These are phyloP conservation scores for Calliphora vicina DNA, from an alignment of 1,140 invertebrate genomes.

Conservation along the genomic window DNA sequence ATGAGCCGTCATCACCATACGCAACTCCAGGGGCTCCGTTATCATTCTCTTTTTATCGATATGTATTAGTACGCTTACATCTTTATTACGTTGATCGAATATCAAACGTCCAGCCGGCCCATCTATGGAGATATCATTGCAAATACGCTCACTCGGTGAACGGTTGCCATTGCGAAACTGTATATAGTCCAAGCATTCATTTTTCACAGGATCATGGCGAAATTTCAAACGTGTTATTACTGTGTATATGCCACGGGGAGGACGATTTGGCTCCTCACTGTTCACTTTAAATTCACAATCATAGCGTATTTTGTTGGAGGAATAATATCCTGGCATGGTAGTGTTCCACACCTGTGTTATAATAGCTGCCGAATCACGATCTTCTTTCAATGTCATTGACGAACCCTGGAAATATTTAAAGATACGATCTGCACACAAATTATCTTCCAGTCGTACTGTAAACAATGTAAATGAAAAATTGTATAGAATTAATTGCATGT, in stretches of 20 bases:
- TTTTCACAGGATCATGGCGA: conserved; percentile 51
- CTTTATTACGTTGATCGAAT: conserved; percentile 54
- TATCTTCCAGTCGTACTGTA: conserved; percentile 16
- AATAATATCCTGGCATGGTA: conserved; percentile 51
- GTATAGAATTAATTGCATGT: no score
- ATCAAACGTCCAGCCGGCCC: conserved; percentile 49
- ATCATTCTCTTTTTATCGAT: conserved; percentile 52
- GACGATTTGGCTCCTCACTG: conserved; percentile 53
- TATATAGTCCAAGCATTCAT: conserved; percentile 56
- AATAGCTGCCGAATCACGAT: conserved; percentile 56
- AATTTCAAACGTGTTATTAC: conserved; percentile 58
- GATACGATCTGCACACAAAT: conserved; percentile 5
- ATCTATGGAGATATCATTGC: conserved; percentile 53
- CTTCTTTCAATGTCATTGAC: conserved; percentile 50
- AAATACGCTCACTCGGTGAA: conserved; percentile 53
- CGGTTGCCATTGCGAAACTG: conserved; percentile 56
- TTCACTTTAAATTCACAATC: conserved; percentile 56
- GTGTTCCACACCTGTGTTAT: conserved; percentile 57
- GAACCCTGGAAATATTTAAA: conserved; percentile 41
- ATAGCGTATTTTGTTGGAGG: conserved; percentile 56
- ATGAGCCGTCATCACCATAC: conserved; percentile 56
- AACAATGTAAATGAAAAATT: background rate
- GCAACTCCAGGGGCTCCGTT: conserved; percentile 53
- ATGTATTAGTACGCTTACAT: conserved; percentile 54
- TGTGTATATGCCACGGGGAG: conserved; percentile 54